These are phyloP conservation scores for Aphaenogaster floridana DNA, from an alignment of 1,140 invertebrate species.

Conservation along the genomic window DNA sequence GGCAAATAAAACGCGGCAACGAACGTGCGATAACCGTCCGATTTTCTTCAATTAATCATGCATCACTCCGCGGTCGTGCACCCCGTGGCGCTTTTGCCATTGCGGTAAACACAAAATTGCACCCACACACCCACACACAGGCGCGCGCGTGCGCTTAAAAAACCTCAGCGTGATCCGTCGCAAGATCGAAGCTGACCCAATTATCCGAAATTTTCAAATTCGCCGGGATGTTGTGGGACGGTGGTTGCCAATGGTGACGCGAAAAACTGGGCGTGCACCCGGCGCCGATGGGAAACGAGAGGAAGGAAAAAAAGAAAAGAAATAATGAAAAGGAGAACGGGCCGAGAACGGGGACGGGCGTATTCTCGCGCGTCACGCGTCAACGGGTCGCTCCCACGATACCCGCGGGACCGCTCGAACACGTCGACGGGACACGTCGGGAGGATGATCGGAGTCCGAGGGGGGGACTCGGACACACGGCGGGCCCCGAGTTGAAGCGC, in stretches of 20 bases:
- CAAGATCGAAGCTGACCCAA: constrained; percentile 55
- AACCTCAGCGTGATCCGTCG: not conserved
- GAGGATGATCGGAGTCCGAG: no score
- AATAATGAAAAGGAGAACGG: not conserved
- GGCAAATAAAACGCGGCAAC: no score
- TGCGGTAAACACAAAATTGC: constrained; percentile 42
- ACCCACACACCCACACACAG: not conserved
- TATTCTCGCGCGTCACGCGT: not conserved
- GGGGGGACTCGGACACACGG: not conserved
- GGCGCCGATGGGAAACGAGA: constrained; percentile 22
- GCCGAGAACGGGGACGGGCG: not conserved
- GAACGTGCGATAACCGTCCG: no score
- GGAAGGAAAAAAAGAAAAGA: not conserved
- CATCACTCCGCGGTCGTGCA: constrained; percentile 9
- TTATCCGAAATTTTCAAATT: constrained; percentile 60
- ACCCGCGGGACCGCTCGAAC: not conserved
- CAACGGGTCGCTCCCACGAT: not conserved
- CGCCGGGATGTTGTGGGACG: constrained; percentile 25
- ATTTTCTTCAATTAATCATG: constrained; percentile 30
- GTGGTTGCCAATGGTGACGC: constrained; percentile 76
- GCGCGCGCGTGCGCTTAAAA: constrained; percentile 41
- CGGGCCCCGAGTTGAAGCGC: not conserved
- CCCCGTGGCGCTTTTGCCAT: not conserved
- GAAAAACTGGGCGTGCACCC: constrained; percentile 72
- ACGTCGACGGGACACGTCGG: not conserved